Base-by-base conservation (phyloP, 2,797 vertebrate species). In the Furcifer pardalis region DNA sequence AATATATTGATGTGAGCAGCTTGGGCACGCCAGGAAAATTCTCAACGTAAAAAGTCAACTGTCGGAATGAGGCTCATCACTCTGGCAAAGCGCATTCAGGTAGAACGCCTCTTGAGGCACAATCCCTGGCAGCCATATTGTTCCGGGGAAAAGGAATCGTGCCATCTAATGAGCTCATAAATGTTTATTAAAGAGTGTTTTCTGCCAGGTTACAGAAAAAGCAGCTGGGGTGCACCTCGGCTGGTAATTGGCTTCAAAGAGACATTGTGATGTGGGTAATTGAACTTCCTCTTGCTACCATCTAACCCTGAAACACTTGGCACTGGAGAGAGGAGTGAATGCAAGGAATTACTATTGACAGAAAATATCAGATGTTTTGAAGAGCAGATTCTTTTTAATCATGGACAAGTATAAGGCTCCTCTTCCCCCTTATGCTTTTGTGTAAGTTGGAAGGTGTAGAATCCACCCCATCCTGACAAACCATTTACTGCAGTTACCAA, bases 41-140 rank as follows among this genome's bases (percentile, higher is more conserved):
- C 96, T 96, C 96, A 92, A 90, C 96, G 96, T 96, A 95, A 97
- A 93, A 97, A 97, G 96, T 97, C 97, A 97, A 89, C 97, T 96
- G 97, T 97, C 96, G 96, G 96, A 96, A 94, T 85, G 94, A 92
- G 93, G 94, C 93, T 96, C 96, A 94, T 97, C 97, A 96, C 94
- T 96, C 96, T 95, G 94, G 94, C 92, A 92, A 92, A 95, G 95
- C 92, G 96, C 92, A 93, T 93, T 95, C 95, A 94, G 94, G 94
- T 95, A 95, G 95, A 93, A 94, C 0, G 87, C 90, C 94, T 94
- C 93, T 91, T 6, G 65, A 92, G 95, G 93, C 89, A 75, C 81
- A 66, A 0, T 66, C 77, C 89, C 89, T 69, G 49, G 93, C 91
- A 93, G 94, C 92, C 92, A 79, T 63, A 69, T 91, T 86, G 89